phyloP scores from a whole-genome alignment of 2,113 vertebrate genomes.

The Psammodynastes pulverulentus region DNA sequence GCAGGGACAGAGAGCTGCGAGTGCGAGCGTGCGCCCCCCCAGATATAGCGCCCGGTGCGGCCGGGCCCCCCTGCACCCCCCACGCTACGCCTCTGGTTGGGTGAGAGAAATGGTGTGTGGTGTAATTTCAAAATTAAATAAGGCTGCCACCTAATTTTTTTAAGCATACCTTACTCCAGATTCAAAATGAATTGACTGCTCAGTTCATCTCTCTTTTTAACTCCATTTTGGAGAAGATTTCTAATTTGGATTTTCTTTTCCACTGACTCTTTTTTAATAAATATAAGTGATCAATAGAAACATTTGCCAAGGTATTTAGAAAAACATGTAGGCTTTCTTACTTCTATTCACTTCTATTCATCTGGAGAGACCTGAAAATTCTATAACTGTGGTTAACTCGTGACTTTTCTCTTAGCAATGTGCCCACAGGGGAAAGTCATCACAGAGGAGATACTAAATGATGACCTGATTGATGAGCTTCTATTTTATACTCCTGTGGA shows the following conservation, averaged over 20 bases:
- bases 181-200: neutral
- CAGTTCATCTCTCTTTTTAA: neutral
- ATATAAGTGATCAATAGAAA: neutral
- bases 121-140: neutral
- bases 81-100: too few relatives aligned
- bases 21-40: too few relatives aligned
- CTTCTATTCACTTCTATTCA: neutral
- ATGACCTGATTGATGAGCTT: accelerated
- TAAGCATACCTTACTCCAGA: neutral
- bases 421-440: neutral
- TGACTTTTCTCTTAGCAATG: conserved; percentile 2
- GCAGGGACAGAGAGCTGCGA: too few relatives aligned
- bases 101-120: neutral
- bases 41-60: too few relatives aligned
- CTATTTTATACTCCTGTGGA: conserved; percentile 6
- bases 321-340: neutral
- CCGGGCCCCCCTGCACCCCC: too few relatives aligned
- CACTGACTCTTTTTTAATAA: neutral
- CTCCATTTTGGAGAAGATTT: neutral
- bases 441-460: accelerated
- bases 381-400: neutral
- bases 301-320: neutral
- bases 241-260: neutral
- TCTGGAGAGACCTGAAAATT: neutral
- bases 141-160: neutral